Evolutionary conservation across 2,888 invertebrate species (phyloP), one percentile per base, ranked within the genome.

Genomic region (Philaethria dido): DNA sequence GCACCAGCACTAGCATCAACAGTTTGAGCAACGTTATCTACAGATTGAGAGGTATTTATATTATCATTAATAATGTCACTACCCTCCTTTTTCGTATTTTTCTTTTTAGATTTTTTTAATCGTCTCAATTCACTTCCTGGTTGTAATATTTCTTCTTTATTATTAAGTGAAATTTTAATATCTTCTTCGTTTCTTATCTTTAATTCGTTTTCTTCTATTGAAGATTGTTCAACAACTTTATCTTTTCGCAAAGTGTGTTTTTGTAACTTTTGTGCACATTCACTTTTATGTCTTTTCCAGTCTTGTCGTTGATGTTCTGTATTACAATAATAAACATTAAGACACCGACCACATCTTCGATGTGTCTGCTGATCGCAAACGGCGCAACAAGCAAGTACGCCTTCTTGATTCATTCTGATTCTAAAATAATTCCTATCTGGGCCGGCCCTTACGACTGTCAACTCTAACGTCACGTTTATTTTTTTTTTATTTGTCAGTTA

Each of bases 241-340:
- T 82, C 79, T 69, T 76, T 83, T 78, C 83, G 84, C 68, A 81
- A 72, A 72, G 71, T 81, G 75, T 81, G 83, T 78, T 85, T 87
- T 72, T 88, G 83, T 79, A 91, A 80, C 77, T 92, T 89, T 45
- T 86, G 85, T 62, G 86, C 85, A 82, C 95, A 95, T 75, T 93
- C 90, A 74, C 86, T 87, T 89, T 95, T 96, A 81, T 97, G 97
- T 74, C 91, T 93, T 80, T 94, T 95, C 97, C 97, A 97, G 82
- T 97, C 96, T 77, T 94, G 91, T 72, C 94, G 94, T 86, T 97
- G 97, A 84, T 97, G 97, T 72, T 95, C 95, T 75, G 94, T 95
- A 69, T 95, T 95, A 87, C 97, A 97, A 86, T 97, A 97, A 85
- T 95, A 95, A 61, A 94, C 93, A 69, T 86, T 87, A 80, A 95